These are phyloP conservation scores for Drosophila hamatofila DNA, from an alignment of 2,888 invertebrate genomes.

Conservation along the genomic window DNA sequence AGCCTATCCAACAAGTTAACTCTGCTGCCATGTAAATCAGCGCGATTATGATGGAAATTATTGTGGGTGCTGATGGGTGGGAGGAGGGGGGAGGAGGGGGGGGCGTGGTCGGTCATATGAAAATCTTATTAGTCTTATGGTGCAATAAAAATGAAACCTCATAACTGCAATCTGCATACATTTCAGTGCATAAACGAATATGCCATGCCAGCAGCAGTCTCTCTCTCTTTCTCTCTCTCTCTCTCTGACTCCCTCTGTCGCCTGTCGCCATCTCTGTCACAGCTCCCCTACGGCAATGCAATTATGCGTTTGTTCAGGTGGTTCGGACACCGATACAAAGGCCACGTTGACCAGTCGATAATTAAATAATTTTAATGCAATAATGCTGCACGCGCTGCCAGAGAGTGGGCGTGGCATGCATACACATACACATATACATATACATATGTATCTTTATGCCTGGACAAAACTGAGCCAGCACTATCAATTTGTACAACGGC, in stretches of 20 bases:
- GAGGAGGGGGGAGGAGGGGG: not conserved
- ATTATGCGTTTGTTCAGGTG: slow-evolving; percentile 60
- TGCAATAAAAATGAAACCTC: slow-evolving; percentile 57
- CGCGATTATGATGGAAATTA: slow-evolving; percentile 52
- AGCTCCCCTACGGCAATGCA: slow-evolving; percentile 49
- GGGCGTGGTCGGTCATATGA: slow-evolving; percentile 17
- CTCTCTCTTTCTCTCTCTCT: not conserved
- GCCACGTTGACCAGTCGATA: slow-evolving; percentile 61
- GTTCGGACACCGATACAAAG: slow-evolving; percentile 44
- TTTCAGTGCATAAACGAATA: slow-evolving; percentile 34
- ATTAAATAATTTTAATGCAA: slow-evolving; percentile 79
- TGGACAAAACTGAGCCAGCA: slow-evolving; percentile 47
- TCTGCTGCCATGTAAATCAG: slow-evolving; percentile 52
- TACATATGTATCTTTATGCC: not conserved
- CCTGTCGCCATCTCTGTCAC: slow-evolving; percentile 14
- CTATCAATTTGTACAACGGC: slow-evolving; percentile 77
- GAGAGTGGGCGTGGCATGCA: not conserved
- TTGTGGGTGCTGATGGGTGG: not conserved
- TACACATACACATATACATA: no score
- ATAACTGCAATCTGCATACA: slow-evolving; percentile 60
- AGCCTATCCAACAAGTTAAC: slow-evolving; percentile 47
- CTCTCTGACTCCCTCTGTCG: not conserved
- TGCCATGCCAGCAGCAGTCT: not conserved
- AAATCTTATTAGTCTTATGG: slow-evolving; percentile 55
- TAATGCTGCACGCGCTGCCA: slow-evolving; percentile 42